phyloP scores from a whole-genome alignment of 2,797 vertebrate species.

The Paratrypauchen microcephalus region DNA sequence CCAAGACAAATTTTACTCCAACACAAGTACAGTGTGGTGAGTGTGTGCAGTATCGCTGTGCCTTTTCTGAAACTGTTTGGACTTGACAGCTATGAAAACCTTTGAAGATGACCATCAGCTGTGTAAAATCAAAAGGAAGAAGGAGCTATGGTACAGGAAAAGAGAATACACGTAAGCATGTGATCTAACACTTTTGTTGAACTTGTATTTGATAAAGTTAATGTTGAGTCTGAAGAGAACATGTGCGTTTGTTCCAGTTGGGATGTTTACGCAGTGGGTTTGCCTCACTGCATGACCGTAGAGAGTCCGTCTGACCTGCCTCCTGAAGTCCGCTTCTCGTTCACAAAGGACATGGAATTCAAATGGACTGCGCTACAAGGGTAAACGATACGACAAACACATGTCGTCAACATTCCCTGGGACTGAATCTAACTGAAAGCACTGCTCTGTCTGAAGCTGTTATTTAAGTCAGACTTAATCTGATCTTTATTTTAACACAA shows the following conservation, averaged over 20 bases:
- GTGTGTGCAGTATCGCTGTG: neutral
- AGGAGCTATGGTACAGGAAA: neutral
- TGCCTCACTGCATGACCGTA: slow-evolving; percentile 38
- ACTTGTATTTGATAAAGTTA: neutral
- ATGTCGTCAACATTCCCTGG: no score
- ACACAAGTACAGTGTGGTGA: neutral
- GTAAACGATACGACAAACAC: slow-evolving; percentile 26
- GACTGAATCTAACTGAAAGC: no score
- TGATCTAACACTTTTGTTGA: neutral
- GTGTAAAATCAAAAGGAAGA: neutral
- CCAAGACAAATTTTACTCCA: neutral
- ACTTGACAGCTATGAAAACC: neutral
- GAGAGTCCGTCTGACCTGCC: slow-evolving; percentile 17
- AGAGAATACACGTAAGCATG: neutral
- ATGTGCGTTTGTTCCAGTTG: neutral
- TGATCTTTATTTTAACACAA: no score
- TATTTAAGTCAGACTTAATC: no score
- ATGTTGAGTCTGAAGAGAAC: neutral
- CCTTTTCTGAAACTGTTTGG: neutral
- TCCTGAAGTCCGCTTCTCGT: slow-evolving; percentile 56
- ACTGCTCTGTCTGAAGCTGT: no score
- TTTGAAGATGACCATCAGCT: neutral
- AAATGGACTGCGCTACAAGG: neutral
- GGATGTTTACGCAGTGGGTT: neutral
- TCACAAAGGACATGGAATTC: slow-evolving; percentile 52